Evolutionary conservation across 2,888 invertebrate genomes (phyloP).

Genomic region (Mongoloraphidia duomilia): DNA sequence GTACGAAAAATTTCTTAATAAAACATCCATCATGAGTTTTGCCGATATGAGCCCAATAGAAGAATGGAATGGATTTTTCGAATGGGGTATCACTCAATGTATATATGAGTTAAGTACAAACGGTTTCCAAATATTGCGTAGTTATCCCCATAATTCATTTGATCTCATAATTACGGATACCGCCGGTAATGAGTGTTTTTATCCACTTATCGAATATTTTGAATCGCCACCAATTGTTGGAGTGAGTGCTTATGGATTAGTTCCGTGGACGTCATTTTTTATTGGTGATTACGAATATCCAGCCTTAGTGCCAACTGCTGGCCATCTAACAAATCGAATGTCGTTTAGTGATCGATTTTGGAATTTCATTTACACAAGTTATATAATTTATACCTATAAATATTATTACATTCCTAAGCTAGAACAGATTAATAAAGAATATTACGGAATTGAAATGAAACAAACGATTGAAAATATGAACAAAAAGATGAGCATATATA

Average conservation of each 20-base stretch:
- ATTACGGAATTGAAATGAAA: background rate
- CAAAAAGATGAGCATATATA: conserved; percentile 22
- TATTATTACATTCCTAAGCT: too few species aligned
- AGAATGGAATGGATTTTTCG: too few species aligned
- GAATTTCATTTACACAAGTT: background rate
- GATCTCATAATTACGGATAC: conserved; percentile 2
- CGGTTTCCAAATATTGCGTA: background rate
- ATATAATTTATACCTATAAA: too few species aligned
- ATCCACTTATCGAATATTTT: conserved; percentile 2
- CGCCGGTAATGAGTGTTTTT: background rate
- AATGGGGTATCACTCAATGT: too few species aligned
- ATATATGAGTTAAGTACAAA: too few species aligned
- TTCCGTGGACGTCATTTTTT: background rate
- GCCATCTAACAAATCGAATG: background rate
- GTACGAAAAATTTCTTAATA: too few species aligned
- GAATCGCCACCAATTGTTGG: conserved; percentile 1
- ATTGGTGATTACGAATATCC: conserved; percentile 4
- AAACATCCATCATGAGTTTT: too few species aligned
- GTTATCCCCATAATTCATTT: conserved; percentile 1
- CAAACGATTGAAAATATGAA: conserved; percentile 15
- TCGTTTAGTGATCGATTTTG: background rate
- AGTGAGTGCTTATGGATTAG: background rate
- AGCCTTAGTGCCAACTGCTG: background rate
- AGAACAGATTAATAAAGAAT: background rate
- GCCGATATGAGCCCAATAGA: too few species aligned